These are phyloP conservation scores for Chymomyza fuscimana DNA, from an alignment of 2,888 invertebrate genomes.

Conservation along the genomic window DNA sequence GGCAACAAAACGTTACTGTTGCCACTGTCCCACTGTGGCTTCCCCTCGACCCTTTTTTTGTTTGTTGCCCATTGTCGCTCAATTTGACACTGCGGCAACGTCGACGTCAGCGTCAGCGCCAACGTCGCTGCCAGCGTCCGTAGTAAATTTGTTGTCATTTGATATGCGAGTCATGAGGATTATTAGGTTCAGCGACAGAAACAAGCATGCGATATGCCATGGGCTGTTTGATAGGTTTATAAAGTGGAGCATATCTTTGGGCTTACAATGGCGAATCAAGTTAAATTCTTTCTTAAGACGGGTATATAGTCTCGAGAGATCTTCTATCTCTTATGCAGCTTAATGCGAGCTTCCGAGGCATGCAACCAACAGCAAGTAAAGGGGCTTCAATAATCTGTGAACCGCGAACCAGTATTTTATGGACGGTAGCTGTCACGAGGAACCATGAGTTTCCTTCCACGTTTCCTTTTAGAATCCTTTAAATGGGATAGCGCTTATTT, in stretches of 20 bases:
- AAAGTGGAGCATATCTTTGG: not conserved
- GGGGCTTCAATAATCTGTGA: too few species aligned
- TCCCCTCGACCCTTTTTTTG: constrained; percentile 45
- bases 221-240: constrained; percentile 28
- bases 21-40: constrained; percentile 73
- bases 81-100: constrained; percentile 67
- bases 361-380: too few species aligned
- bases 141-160: constrained; percentile 74
- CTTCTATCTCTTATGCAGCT: too few species aligned
- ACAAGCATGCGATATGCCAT: constrained; percentile 47
- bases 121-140: constrained; percentile 52
- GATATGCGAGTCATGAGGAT: constrained; percentile 75
- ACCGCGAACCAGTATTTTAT: too few species aligned
- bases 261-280: not conserved
- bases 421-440: too few species aligned
- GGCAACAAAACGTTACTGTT: constrained; percentile 75
- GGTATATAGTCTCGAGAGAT: too few species aligned
- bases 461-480: too few species aligned
- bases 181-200: constrained; percentile 67
- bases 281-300: too few species aligned
- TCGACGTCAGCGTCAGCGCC: constrained; percentile 27
- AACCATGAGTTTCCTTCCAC: too few species aligned
- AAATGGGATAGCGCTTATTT: too few species aligned
- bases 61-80: constrained; percentile 73
- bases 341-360: too few species aligned